phyloP scores from a whole-genome alignment of 1,140 invertebrate genomes.

The Drosophila melanica region DNA sequence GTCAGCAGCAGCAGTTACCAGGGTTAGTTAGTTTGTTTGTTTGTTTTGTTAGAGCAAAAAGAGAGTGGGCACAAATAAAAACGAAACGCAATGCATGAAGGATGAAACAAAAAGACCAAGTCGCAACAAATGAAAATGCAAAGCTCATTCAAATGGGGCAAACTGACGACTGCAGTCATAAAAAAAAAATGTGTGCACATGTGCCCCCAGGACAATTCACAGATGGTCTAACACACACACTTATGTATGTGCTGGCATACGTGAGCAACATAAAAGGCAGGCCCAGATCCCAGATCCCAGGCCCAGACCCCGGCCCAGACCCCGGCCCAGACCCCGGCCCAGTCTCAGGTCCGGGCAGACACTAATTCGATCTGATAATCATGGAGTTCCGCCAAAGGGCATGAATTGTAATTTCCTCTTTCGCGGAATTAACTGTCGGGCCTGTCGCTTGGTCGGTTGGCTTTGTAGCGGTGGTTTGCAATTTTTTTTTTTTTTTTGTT shows the following conservation, averaged over 20 bases:
- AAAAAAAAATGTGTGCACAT: slow-evolving; percentile 70
- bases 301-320: slow-evolving; percentile 2
- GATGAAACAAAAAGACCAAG: slow-evolving; percentile 23
- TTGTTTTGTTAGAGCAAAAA: slow-evolving; percentile 3
- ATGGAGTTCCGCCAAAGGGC: slow-evolving; percentile 83
- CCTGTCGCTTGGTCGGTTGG: slow-evolving; percentile 54
- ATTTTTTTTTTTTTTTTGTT: too few species aligned
- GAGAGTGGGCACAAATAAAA: slow-evolving; percentile 25
- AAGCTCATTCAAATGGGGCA: slow-evolving; percentile 76
- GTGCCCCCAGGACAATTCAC: slow-evolving; percentile 65
- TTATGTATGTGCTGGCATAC: slow-evolving; percentile 2
- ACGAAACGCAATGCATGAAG: slow-evolving; percentile 5
- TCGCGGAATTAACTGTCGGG: slow-evolving; percentile 84
- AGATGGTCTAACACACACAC: slow-evolving; percentile 34
- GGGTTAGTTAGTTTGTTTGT: not conserved
- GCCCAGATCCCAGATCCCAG: slow-evolving; percentile 19
- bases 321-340: not conserved
- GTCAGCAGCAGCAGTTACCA: slow-evolving; percentile 46
- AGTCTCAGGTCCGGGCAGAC: slow-evolving; percentile 63
- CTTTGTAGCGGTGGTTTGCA: slow-evolving; percentile 58
- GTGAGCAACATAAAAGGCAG: slow-evolving; percentile 20
- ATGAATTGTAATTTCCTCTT: slow-evolving; percentile 84
- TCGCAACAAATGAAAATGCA: slow-evolving; percentile 44
- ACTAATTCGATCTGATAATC: slow-evolving; percentile 84
- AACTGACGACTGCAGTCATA: slow-evolving; percentile 54